Base-by-base conservation (phyloP, 2,888 invertebrate species). In the Apodemia mormo region DNA sequence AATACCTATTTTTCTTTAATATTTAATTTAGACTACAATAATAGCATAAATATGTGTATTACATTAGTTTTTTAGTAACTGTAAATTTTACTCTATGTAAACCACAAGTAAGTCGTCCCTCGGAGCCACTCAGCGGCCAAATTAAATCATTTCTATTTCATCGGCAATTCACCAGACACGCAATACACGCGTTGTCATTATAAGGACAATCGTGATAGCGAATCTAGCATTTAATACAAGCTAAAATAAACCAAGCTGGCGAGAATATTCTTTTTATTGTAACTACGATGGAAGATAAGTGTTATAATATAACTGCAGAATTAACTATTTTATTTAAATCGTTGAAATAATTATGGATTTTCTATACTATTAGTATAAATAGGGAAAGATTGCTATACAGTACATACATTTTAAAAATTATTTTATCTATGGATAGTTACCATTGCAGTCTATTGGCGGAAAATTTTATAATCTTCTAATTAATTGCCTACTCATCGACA, bases 61-160 rank as follows among this genome's bases (percentile, higher is more conserved):
- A 4, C 4, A n/a, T 6, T 52, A 52, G 1, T 6, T n/a, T 68
- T 68, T 68, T 58, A 61, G 54, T 52, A 68, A 64, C 74, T 71
- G 71, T 66, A 66, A 65, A 58, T 65, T 71, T 65, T 71, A 70
- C 65, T 67, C 74, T 76, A 67, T 71, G 72, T 70, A 69, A 72
- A 76, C 78, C 77, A 72, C 79, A 76, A 72, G 76, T 75, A 73
- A 76, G 73, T 76, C 75, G 81, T 83, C 87, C 87, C 86, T 83
- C 79, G 73, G 81, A 81, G 78, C 80, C 86, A 85, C 86, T 85
- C 85, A 79, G 77, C 81, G 79, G 80, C 81, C 78, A 86, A 91
- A 91, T 91, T 88, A 90, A 91, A 91, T 90, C 88, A 91, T 91
- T 89, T 89, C 88, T 86, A 85, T 87, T 89, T 87, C 79, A 85